Evolutionary conservation across 2,797 vertebrate genomes (phyloP).

Genomic region (Gallirallus australis): DNA sequence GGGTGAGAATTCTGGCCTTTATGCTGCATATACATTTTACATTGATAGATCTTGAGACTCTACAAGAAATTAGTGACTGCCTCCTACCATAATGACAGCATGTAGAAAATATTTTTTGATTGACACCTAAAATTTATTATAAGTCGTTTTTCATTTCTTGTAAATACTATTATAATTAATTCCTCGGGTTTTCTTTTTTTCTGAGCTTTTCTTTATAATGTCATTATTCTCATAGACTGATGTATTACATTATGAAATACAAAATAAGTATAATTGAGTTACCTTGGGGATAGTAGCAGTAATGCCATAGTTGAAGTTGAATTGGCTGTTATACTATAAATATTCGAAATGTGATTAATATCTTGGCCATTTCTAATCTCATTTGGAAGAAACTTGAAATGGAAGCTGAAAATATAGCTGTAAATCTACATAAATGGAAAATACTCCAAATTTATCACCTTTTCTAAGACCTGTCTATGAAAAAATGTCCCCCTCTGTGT

Average conservation of each 20-base stretch:
- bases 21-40: not conserved
- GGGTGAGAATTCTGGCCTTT: not conserved
- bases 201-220: not conserved
- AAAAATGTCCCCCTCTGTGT: not conserved
- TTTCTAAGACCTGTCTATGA: not conserved
- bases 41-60: not conserved
- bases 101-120: not conserved
- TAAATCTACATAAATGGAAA: slow-evolving; percentile 13
- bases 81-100: not conserved
- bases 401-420: not conserved
- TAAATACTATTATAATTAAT: slow-evolving; percentile 8
- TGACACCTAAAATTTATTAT: not conserved
- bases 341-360: not conserved
- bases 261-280: not conserved
- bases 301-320: not conserved
- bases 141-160: not conserved
- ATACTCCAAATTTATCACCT: not conserved
- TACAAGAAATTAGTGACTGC: not conserved
- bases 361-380: not conserved
- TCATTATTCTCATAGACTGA: not conserved
- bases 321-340: not conserved
- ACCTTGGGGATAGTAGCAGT: not conserved
- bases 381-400: slow-evolving; percentile 19
- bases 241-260: not conserved
- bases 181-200: not conserved